Evolutionary conservation across 1,140 invertebrate species (phyloP), one percentile per base, ranked within the genome.

Genomic region (Reticulitermes speratus): DNA sequence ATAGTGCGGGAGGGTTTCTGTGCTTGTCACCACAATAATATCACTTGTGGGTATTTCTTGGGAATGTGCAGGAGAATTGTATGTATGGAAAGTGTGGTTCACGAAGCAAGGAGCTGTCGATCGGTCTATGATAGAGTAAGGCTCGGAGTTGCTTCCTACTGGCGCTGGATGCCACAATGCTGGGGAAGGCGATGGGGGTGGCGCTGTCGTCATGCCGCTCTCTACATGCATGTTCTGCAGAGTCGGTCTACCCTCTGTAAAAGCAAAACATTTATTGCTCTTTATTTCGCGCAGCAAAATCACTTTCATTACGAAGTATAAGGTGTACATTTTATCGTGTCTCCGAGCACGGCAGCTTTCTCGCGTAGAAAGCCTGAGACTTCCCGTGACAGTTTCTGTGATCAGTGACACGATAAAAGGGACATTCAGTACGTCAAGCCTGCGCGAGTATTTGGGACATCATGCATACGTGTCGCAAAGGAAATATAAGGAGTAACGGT

Each of bases 151-250:
- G 9, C 3, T n/a, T 19, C 25, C 7, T 75, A 65, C 1, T 21
- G 84, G 84, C 25, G 55, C 32, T 21, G 84, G 8, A 48, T 85
- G 30, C 30, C 48, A 59, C 12, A 48, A 3, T 16, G 75, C 14
- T 19, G 85, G 65, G 30, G 65, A 81, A 32, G 30, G 65, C 59
- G 85, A 5, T 21, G 30, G 75, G 1, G 65, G 6, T 21, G 48
- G 9, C 59, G 65, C 25, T 25, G 65, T 8, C 6, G 16, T 25
- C n/a, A 48, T 25, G 3, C 6, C 65, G 12, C 65, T 69, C 8
- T 86, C 85, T 14, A 86, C 65, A 30, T 86, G 85, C 85, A 86
- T 86, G 59, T 81, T 86, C 8, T 9, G 84, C 83, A 30, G 44
- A 12, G 9, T n/a, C 12, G n/a, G 7, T 48, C 23, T 45, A n/a